phyloP scores from a whole-genome alignment of 2,113 vertebrate species.

The Aramus guarauna region DNA sequence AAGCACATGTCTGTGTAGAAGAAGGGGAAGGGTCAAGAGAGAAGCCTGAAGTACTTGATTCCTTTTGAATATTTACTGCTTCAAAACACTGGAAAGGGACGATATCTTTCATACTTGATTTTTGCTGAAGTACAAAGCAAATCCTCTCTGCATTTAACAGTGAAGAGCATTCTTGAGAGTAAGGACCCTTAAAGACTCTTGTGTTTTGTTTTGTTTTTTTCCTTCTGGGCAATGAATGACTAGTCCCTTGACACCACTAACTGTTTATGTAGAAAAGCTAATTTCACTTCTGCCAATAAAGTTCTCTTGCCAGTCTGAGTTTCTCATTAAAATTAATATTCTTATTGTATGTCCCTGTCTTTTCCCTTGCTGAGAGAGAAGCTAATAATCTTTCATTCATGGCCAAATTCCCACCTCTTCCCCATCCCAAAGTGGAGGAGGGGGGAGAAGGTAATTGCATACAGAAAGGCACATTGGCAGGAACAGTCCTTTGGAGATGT shows the following conservation, averaged over 20 bases:
- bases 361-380: constrained; percentile 60
- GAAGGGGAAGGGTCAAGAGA: constrained; percentile 4
- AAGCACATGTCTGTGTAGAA: background rate
- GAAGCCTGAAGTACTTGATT: constrained; percentile 1
- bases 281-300: constrained; percentile 75
- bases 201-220: constrained; percentile 57
- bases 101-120: constrained; percentile 38
- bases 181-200: constrained; percentile 61
- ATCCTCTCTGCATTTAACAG: constrained; percentile 60
- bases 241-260: constrained; percentile 62
- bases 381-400: constrained; percentile 62
- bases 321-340: constrained; percentile 76
- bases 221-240: constrained; percentile 65
- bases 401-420: constrained; percentile 61
- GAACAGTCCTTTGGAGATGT: constrained; percentile 34
- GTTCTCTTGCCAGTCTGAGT: constrained; percentile 70
- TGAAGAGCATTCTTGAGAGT: constrained; percentile 59
- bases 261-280: constrained; percentile 74
- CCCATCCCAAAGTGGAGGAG: constrained; percentile 33
- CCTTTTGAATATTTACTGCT: constrained; percentile 32
- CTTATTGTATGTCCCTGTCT: constrained; percentile 59
- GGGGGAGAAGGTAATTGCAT: constrained; percentile 38
- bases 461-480: constrained; percentile 33
- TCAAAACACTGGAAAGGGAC: background rate
- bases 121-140: constrained; percentile 51